phyloP scores from a whole-genome alignment of 2,113 vertebrate genomes.

The Anolis carolinensis region DNA sequence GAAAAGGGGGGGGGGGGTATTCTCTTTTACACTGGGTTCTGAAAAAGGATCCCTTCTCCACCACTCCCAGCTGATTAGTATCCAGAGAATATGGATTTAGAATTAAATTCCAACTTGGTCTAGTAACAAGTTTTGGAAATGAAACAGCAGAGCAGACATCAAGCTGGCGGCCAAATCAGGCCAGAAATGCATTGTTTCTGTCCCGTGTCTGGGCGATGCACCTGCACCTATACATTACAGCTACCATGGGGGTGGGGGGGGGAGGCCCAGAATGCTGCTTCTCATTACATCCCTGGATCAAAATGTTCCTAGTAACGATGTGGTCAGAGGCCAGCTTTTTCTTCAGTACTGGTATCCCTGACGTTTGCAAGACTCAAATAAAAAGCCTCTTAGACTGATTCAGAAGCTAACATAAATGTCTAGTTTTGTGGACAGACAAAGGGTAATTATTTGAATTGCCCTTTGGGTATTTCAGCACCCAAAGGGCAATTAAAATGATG shows the following conservation, averaged over 20 bases:
- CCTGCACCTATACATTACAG: conserved; percentile 38
- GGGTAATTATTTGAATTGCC: too few relatives aligned
- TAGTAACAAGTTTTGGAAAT: conserved; percentile 62
- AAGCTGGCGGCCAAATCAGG: conserved; percentile 29
- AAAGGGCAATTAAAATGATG: conserved; percentile 37
- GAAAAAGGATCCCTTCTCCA: conserved; percentile 23
- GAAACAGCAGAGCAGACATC: conserved; percentile 23
- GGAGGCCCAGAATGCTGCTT: conserved; percentile 11
- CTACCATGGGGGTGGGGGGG: neutral
- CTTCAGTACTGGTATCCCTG: neutral
- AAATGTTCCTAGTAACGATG: conserved; percentile 19
- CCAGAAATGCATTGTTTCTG: conserved; percentile 49
- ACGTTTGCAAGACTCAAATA: conserved; percentile 10
- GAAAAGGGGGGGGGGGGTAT: too few relatives aligned
- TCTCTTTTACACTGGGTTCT: conserved; percentile 18
- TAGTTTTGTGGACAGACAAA: conserved; percentile 17
- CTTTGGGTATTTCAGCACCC: neutral
- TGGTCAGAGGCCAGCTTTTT: neutral
- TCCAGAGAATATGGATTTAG: conserved; percentile 57
- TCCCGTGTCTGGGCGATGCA: conserved; percentile 39
- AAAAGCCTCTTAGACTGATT: neutral
- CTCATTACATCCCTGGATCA: conserved; percentile 34
- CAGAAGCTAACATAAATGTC: conserved; percentile 31
- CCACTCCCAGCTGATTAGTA: conserved; percentile 42
- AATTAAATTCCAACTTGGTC: conserved; percentile 67